These are phyloP conservation scores for Mycogona germanica DNA, from an alignment of 2,888 invertebrate genomes.

Conservation along the genomic window DNA sequence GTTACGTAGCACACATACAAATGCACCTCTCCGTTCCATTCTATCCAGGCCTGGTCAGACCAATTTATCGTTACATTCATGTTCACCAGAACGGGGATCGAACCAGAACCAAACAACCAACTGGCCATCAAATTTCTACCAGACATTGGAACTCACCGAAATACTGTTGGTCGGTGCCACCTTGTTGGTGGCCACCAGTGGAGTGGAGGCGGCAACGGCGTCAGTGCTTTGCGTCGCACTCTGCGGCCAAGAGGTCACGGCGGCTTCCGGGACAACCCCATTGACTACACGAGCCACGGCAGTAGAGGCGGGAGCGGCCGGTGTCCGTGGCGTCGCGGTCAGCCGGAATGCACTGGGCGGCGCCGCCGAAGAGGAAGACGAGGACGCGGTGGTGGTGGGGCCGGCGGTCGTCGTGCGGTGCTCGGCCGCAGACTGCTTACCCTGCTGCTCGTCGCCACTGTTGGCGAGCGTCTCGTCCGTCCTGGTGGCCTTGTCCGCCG, in stretches of 20 bases:
- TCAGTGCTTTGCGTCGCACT: too few species aligned
- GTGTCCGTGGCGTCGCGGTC: background rate
- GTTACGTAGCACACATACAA: too few species aligned
- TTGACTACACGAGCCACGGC: background rate
- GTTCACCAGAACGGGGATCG: too few species aligned
- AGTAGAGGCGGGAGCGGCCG: conserved; percentile 15
- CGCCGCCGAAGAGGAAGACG: conserved; percentile 15
- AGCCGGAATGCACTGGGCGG: conserved; percentile 4
- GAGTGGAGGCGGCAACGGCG: background rate
- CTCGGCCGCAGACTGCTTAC: conserved; percentile 17
- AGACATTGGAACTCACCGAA: conserved; percentile 1
- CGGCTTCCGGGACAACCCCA: background rate
- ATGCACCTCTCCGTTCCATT: too few species aligned
- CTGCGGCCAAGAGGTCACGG: background rate
- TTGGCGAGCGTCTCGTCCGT: conserved; percentile 42
- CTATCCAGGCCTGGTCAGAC: too few species aligned
- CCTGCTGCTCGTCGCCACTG: conserved; percentile 25
- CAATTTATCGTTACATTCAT: too few species aligned
- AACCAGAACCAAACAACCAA: background rate
- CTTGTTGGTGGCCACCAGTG: too few species aligned
- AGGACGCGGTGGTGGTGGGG: conserved; percentile 16
- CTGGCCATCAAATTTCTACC: background rate
- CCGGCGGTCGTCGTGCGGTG: conserved; percentile 14
- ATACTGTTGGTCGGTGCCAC: conserved; percentile 4
- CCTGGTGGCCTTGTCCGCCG: conserved; percentile 57